Base-by-base conservation (phyloP, 1,140 invertebrate genomes). In the Bombus difficillimus region DNA sequence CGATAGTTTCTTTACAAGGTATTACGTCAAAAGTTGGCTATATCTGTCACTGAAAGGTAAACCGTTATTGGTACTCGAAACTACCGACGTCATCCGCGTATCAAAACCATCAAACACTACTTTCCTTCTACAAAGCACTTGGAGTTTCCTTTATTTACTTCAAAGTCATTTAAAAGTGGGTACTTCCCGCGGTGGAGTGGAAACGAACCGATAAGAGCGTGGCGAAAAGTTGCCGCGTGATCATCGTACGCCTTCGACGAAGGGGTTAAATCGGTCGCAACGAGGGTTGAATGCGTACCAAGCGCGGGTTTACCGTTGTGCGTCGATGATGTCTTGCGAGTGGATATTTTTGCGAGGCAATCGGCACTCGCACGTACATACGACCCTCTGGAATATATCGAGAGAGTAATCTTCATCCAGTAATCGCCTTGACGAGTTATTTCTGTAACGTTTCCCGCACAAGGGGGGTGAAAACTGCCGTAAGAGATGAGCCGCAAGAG, bases 341-440 rank as follows among this genome's bases (percentile, higher is more conserved):
- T 62, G 83, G 83, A 80, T 84, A 84, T 84, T 84, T 84, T 84
- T 78, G 75, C 76, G 83, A 66, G 78, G 76, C 81, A 80, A 80
- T 84, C 83, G 69, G 78, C 84, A 81, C 71, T 74, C 73, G 69
- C 79, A 34, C 71, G 71, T 39, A 73, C 71, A 41, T 32, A 72
- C 68, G 34, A 72, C 77, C 79, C 78, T 66, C 59, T 64, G 59
- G 39, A 66, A 73, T 59, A 74, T 75, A 81, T 75, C 84, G 79
- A 75, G 75, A 78, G 59, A 78, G 71, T 74, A 85, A 85, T 85
- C 84, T 85, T 85, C 84, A 73, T 18, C 68, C 76, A 47, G 78
- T 75, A 75, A 85, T 81, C 79, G 84, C 84, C 84, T 85, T 81
- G 79, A 81, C 78, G 84, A 81, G 84, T 85, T 85, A 91, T 89